Evolutionary conservation across 2,797 vertebrate species (phyloP), one percentile per base, ranked within the genome.

Genomic region (Sphenodon punctatus): DNA sequence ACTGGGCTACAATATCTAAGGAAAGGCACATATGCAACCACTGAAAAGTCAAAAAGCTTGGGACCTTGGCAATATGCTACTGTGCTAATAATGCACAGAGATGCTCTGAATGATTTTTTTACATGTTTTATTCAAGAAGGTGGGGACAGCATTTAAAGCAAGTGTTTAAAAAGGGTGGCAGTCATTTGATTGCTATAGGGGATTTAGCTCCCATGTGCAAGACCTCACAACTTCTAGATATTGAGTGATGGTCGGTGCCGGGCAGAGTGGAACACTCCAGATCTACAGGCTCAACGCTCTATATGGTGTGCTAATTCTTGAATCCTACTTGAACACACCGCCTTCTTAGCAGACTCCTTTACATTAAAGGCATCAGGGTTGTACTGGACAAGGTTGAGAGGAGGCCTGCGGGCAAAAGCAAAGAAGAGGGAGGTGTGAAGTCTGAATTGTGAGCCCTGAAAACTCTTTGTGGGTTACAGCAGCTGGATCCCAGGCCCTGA

Each of bases 301-400:
- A 90, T 0, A 0, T 94, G 95, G 60, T n/a, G 41, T 41, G 95
- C 93, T 77, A 96, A 41, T 5, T 92, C 58, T 10, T 7, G 55
- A 46, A 95, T 7, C 63, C 95, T 86, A 2, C 48, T 42, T 61
- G 95, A 92, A 80, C 95, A 96, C 1, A 3, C 2, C 6, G 95
- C 86, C 78, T 86, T 95, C 90, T 91, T 76, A 71, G 95, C 95
- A 34, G 87, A 0, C 19, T 91, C 88, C 73, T 94, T 96, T 73
- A 95, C 94, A 6, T 4, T 85, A 86, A 96, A 96, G 1, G 82
- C 93, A 0, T 92, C 84, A 11, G 87, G 81, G 23, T 95, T 81
- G 1, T 92, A 87, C 0, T 63, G 72, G 32, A 75, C 12, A 3
- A 69, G 4, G 30, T 3, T 27, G 48, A 64, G 1, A 7, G 89